Percentiles rank a stretch among this genome's conserved stretches.
Conservation (phyloP, 2,888 invertebrate genomes). For the Cacoxenus indagator region DNA sequence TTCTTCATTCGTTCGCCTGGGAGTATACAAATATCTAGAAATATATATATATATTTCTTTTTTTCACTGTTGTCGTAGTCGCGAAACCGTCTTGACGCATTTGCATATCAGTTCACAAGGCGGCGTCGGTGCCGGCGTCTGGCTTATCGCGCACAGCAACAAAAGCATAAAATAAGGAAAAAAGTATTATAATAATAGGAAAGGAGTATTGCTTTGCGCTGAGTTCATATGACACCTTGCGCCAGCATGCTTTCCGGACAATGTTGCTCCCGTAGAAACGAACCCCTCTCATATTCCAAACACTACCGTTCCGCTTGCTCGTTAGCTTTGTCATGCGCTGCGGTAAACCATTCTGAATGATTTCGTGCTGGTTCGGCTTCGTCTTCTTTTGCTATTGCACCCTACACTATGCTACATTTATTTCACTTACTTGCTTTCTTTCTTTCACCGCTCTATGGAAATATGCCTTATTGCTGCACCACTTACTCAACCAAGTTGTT, state of each 20-base stretch:
- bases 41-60: too few species aligned
- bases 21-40: too few species aligned
- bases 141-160: constrained; percentile 6
- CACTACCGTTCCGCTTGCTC: constrained; percentile 1
- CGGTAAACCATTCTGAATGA: constrained; percentile 51
- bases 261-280: neutral
- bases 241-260: neutral
- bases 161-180: neutral
- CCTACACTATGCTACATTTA: constrained; percentile 5
- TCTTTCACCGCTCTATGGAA: neutral
- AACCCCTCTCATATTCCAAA: too few species aligned
- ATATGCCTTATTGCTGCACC: neutral
- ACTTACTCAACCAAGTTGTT: neutral
- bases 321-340: constrained; percentile 20
- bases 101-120: constrained; percentile 55
- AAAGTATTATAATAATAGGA: neutral
- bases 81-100: constrained; percentile 38
- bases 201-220: neutral
- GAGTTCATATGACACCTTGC: constrained; percentile 8
- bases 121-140: constrained; percentile 34
- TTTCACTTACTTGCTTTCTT: constrained; percentile 37
- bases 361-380: constrained; percentile 45
- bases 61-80: neutral
- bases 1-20: too few species aligned
- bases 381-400: constrained; percentile 27